Evolutionary conservation across 2,113 vertebrate genomes (phyloP).

Genomic region (Antechinus flavipes): DNA sequence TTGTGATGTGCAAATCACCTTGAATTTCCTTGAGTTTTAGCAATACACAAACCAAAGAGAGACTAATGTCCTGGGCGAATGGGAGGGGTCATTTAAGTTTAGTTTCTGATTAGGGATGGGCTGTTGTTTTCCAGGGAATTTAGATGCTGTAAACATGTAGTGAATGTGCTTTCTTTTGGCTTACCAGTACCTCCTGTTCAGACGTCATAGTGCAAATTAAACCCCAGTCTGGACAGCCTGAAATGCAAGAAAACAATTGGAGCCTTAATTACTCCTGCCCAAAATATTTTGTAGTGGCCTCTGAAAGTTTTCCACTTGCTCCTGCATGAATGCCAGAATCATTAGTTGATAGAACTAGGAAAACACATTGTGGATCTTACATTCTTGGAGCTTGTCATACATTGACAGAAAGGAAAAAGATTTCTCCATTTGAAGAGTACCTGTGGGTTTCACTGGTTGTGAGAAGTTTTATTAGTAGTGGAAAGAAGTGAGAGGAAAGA

Average conservation of each 20-base stretch:
- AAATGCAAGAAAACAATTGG: background rate
- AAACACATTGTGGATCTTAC: constrained; percentile 44
- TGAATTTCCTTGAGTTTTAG: background rate
- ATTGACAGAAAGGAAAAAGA: background rate
- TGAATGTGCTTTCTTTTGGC: background rate
- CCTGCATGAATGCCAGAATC: constrained; percentile 58
- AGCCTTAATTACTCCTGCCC: constrained; percentile 7
- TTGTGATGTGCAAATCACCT: background rate
- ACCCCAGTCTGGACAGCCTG: background rate
- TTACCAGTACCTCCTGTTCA: background rate
- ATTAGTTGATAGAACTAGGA: constrained; percentile 53
- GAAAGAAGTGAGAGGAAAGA: background rate
- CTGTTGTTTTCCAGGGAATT: constrained; percentile 33
- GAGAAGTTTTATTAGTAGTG: background rate
- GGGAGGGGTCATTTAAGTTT: constrained; percentile 20
- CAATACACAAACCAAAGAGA: background rate
- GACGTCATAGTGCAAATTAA: constrained; percentile 7
- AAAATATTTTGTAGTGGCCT: constrained; percentile 48
- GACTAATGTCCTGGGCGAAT: background rate
- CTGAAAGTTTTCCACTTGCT: constrained; percentile 56
- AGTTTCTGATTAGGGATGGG: constrained; percentile 29
- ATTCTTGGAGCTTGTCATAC: constrained; percentile 17
- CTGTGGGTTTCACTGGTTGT: background rate
- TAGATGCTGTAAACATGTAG: constrained; percentile 22
- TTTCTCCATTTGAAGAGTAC: background rate